Percentiles rank a stretch among this genome's conserved stretches.
These are phyloP conservation scores for Campoletis raptor DNA, from an alignment of 2,888 invertebrate genomes.

Conservation along the genomic window DNA sequence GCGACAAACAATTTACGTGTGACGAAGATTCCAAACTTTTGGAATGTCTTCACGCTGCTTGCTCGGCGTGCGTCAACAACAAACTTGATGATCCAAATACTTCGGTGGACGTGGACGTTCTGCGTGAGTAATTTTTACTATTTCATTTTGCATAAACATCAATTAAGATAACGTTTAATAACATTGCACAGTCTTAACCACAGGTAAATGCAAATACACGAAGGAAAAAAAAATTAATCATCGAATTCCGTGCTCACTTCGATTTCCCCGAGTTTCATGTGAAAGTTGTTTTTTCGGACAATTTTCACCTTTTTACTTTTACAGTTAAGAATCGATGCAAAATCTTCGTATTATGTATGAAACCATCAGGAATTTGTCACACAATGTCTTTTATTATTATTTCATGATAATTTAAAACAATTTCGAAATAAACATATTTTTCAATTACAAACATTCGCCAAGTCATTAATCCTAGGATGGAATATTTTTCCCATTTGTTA, in stretches of 20 bases:
- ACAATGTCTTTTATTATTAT: not conserved
- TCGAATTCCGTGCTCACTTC: not conserved
- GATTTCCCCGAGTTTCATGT: not conserved
- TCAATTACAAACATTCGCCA: not conserved
- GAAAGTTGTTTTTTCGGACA: slow-evolving; percentile 8
- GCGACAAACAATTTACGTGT: slow-evolving; percentile 85
- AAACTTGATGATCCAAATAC: slow-evolving; percentile 87
- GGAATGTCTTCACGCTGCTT: slow-evolving; percentile 95
- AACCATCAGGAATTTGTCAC: not conserved
- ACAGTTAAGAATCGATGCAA: not conserved
- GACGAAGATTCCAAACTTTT: slow-evolving; percentile 91
- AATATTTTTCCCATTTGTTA: slow-evolving; percentile 54
- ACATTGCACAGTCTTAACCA: not conserved
- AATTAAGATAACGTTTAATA: not conserved
- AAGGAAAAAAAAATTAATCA: not conserved
- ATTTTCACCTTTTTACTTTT: not conserved
- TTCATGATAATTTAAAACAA: not conserved
- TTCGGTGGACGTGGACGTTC: slow-evolving; percentile 83
- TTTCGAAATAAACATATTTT: not conserved
- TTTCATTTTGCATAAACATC: no score
- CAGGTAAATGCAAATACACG: not conserved
- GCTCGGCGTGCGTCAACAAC: slow-evolving; percentile 90
- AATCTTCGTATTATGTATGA: not conserved
- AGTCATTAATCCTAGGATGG: slow-evolving; percentile 2
- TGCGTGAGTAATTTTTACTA: slow-evolving; percentile 76